A percentile compares a stretch with the other conserved stretches of the same genome.
Evolutionary conservation across 2,888 invertebrate species (phyloP).

Genomic region (Cheilosia vulpina): DNA sequence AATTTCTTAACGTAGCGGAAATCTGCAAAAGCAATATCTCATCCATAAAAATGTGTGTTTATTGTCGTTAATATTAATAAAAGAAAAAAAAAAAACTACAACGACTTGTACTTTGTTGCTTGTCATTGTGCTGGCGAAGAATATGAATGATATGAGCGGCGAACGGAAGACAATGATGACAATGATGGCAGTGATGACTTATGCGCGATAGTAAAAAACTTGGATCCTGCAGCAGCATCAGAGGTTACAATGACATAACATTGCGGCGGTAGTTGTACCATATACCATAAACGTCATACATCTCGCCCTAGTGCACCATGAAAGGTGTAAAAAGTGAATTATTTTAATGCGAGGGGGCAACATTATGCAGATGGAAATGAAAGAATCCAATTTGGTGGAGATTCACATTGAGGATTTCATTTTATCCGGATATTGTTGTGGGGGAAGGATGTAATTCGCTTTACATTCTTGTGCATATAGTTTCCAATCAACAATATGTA

Average conservation of each 20-base stretch:
- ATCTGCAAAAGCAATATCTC: conserved; percentile 74
- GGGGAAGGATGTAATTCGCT: neutral
- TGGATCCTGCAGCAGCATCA: conserved; percentile 30
- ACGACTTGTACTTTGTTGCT: conserved; percentile 34
- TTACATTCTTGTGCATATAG: neutral
- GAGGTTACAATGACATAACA: neutral
- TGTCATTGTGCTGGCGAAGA: conserved; percentile 30
- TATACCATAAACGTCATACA: neutral
- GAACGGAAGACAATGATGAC: conserved; percentile 64
- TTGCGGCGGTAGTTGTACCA: neutral
- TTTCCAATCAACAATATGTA: neutral
- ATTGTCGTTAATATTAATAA: conserved; percentile 75
- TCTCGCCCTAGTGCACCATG: conserved; percentile 3
- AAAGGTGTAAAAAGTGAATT: conserved; percentile 69
- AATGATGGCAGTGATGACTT: conserved; percentile 68
- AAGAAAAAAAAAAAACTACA: conserved; percentile 11
- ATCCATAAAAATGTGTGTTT: conserved; percentile 75
- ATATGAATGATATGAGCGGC: conserved; percentile 57
- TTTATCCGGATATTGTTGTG: conserved; percentile 18
- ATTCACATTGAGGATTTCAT: conserved; percentile 54
- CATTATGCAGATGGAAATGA: conserved; percentile 54
- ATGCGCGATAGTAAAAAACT: conserved; percentile 59
- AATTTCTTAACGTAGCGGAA: conserved; percentile 52
- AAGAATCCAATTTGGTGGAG: conserved; percentile 64
- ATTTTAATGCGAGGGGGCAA: conserved; percentile 62